Percentiles rank a stretch among this genome's conserved stretches.
Evolutionary conservation across 2,888 invertebrate genomes (phyloP).

Genomic region (Drosophila kokeensis): DNA sequence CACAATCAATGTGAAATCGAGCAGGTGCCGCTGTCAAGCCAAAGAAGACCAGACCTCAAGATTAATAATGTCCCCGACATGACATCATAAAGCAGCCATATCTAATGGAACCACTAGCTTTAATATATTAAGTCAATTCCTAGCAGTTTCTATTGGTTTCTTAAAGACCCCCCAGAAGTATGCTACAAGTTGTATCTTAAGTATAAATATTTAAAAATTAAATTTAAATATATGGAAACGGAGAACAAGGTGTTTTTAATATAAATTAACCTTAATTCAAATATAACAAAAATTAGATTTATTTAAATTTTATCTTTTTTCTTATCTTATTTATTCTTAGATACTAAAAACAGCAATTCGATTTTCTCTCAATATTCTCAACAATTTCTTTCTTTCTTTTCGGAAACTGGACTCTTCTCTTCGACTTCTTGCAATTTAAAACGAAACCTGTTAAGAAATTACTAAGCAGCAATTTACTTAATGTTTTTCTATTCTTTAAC

Average conservation of each 20-base stretch:
- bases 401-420: background rate
- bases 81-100: conserved; percentile 6
- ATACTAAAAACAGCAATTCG: background rate
- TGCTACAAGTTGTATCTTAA: background rate
- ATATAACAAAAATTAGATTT: too few species aligned
- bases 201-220: background rate
- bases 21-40: conserved; percentile 11
- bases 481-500: background rate
- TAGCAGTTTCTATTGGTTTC: background rate
- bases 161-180: background rate
- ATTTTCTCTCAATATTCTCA: background rate
- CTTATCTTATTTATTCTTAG: too few species aligned
- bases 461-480: background rate
- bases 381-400: background rate
- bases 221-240: background rate
- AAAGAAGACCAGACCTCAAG: background rate
- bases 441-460: background rate
- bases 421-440: background rate
- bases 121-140: too few species aligned
- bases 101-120: background rate
- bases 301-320: too few species aligned
- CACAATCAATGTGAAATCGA: conserved; percentile 20
- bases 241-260: too few species aligned
- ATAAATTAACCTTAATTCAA: too few species aligned
- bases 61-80: conserved; percentile 10